These are phyloP conservation scores for Neopelma chrysocephalum DNA, from an alignment of 2,797 vertebrate genomes.

Conservation along the genomic window DNA sequence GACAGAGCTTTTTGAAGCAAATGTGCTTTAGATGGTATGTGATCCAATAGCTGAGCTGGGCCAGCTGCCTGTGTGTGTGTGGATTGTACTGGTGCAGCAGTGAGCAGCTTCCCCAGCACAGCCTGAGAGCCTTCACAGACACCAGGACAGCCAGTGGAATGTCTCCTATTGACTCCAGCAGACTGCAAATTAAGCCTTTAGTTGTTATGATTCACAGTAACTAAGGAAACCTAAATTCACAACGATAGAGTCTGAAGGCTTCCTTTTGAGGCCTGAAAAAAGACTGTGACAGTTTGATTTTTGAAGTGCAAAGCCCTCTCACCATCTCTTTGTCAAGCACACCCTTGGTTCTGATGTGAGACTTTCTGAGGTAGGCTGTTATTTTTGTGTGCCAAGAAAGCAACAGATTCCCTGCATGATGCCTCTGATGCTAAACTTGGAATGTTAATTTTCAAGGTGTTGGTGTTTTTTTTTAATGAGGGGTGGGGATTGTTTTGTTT, in stretches of 20 bases:
- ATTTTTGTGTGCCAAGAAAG: not conserved
- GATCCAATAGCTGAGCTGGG: not conserved
- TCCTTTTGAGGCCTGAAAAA: slow-evolving; percentile 4
- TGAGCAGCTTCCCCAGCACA: not conserved
- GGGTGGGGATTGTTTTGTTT: not conserved
- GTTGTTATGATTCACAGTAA: slow-evolving; percentile 55
- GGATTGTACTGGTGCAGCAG: not conserved
- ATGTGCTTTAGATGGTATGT: not conserved
- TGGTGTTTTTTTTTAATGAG: not conserved
- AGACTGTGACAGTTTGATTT: not conserved
- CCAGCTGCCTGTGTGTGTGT: not conserved
- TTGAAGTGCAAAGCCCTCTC: not conserved
- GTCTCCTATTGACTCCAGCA: slow-evolving; percentile 45
- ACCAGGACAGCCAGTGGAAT: not conserved
- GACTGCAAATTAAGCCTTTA: slow-evolving; percentile 40
- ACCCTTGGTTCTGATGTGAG: not conserved
- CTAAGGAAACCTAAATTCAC: slow-evolving; percentile 61
- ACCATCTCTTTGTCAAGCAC: not conserved
- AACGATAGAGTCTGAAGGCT: not conserved
- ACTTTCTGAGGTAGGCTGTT: not conserved
- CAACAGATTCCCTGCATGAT: not conserved
- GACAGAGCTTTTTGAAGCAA: not conserved
- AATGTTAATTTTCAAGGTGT: not conserved
- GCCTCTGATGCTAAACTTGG: not conserved
- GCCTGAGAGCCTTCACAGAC: not conserved